Evolutionary conservation across 2,113 vertebrate genomes (phyloP), one percentile per base, ranked within the genome.

Genomic region (Silurus asotus): DNA sequence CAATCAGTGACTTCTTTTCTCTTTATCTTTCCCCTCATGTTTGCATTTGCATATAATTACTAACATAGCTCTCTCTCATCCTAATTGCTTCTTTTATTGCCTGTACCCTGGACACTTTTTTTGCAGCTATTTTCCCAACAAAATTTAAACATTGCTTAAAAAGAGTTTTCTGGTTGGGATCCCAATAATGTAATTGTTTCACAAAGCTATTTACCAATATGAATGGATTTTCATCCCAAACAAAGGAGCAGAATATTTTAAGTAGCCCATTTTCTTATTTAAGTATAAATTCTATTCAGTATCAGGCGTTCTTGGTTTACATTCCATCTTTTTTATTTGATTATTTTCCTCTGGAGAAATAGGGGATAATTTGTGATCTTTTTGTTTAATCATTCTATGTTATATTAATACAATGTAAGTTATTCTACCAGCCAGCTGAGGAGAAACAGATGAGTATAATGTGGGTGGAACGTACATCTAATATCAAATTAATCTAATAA

Each of bases 61-160:
- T 53, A 28, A 55, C 75, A 45, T 53, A 25, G n/a, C n/a, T 53
- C 59, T 37, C 25, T 78, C 64, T 25, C 51, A 82, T 69, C 64
- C n/a, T 82, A 49, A 78, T 78, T 82, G 77, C 67, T 56, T 9
- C 53, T 88, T 83, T 85, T 81, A 83, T 86, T 80, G 77, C 80
- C 62, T 78, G 55, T 20, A 59, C 62, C 67, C 48, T 25, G 11
- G 61, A 48, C 20, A 10, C 48, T 1, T 6, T 23, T 75, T 74
- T 75, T 75, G 10, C 69, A 61, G 48, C 56, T 25, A 79, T 53
- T 61, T 72, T 69, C 37, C 15, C 25, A 10, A 25, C 23, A 49
- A 75, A 64, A 48, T 8, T n/a, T 13, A 76, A 84, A 75, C 8
- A 20, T 67, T 8, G 37, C 13, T 49, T 15, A 19, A 88, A 81